Base-by-base conservation (phyloP, 1,140 invertebrate genomes). In the Cherax quadricarinatus region DNA sequence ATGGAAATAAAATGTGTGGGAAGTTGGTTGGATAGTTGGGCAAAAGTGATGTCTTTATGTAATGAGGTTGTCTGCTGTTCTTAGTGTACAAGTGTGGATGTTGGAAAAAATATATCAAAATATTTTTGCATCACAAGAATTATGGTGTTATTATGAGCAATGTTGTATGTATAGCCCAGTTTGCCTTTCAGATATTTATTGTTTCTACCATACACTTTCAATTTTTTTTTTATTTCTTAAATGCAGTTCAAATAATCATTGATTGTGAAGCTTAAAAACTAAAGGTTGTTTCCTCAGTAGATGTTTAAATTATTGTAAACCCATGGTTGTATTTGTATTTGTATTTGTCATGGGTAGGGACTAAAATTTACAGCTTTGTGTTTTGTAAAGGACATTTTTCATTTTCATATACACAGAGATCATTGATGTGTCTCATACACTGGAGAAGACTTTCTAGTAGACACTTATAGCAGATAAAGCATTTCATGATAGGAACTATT, bases 91-190 rank as follows among this genome's bases (percentile, higher is more conserved):
- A 21, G 24, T 53, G 48, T 86, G 70, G 75, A 48, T 79, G 75
- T 79, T n/a, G 79, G 78, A 80, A 62, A 24, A 66, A 66, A 21
- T 60, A 79, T 80, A 21, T 48, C 18, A 51, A 88, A 75, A 81
- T 88, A 88, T 88, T 88, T 80, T 89, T 53, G 66, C 81, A 89
- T 73, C 30, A 62, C 48, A 41, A 30, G 75, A 83, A 89, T 21
- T 49, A 70, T 81, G 78, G 62, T 83, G 24, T 88, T 66, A 79
- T 48, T 18, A 73, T 82, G 16, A 80, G 79, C 41, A 49, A 24
- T 51, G n/a, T 86, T 91, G 89, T 86, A 91, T 91, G 89, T 86
- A 91, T 62, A 86, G 89, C 81, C 89, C 85, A 91, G 85, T 85
- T 91, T 91, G 84, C 84, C 89, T 86, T 80, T 81, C 78, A 86